phyloP scores from a whole-genome alignment of 2,888 invertebrate genomes.

The Zelleria hepariella region DNA sequence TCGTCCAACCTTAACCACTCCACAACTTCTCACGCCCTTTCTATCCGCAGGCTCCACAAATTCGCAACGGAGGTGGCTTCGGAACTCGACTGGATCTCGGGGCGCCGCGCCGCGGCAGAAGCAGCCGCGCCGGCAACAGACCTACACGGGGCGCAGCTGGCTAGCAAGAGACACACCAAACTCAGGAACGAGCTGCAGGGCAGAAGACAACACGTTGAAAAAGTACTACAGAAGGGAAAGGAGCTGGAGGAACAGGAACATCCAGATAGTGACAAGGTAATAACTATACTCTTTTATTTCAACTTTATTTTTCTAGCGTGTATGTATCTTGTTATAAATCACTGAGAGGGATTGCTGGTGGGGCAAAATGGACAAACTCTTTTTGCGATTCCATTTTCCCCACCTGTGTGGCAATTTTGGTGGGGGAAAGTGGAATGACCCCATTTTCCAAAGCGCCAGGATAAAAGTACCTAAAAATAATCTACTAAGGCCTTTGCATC shows the following conservation, averaged over 20 bases:
- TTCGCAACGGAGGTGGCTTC: constrained; percentile 94
- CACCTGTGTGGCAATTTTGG: too few relatives aligned
- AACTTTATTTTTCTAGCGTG: too few relatives aligned
- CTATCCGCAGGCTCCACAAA: constrained; percentile 78
- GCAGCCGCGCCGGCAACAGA: constrained; percentile 85
- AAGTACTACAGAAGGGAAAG: constrained; percentile 85
- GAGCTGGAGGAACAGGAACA: constrained; percentile 81
- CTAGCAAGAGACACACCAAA: constrained; percentile 92
- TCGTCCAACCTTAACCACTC: too few relatives aligned
- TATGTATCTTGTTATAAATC: too few relatives aligned
- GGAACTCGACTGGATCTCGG: constrained; percentile 96
- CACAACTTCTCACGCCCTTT: too few relatives aligned
- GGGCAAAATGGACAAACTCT: too few relatives aligned
- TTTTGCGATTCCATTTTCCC: too few relatives aligned
- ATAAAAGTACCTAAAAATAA: too few relatives aligned
- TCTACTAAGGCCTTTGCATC: too few relatives aligned
- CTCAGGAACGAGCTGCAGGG: constrained; percentile 90
- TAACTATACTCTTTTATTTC: not conserved
- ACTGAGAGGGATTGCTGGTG: too few relatives aligned
- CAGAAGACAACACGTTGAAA: constrained; percentile 87
- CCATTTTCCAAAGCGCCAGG: too few relatives aligned
- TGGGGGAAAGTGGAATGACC: too few relatives aligned
- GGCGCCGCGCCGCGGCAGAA: constrained; percentile 85
- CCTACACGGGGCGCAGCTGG: constrained; percentile 93
- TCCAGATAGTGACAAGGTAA: constrained; percentile 83